Evolutionary conservation across 2,797 vertebrate genomes (phyloP).

Genomic region (Pantherophis vulpinus): DNA sequence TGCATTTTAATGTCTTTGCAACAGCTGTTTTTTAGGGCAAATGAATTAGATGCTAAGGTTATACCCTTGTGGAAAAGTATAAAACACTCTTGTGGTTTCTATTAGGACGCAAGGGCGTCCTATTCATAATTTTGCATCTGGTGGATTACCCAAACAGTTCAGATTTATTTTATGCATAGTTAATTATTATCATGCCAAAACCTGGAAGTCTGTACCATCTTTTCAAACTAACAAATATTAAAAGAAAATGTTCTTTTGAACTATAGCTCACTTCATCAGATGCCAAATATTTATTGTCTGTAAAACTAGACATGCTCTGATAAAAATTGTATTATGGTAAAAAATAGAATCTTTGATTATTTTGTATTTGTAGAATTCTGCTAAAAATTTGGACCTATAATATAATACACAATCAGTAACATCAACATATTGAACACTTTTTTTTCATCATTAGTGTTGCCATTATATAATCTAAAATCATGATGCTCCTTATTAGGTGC

Average conservation of each 20-base stretch:
- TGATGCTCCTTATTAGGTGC: neutral
- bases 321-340: neutral
- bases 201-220: neutral
- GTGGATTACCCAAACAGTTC: neutral
- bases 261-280: neutral
- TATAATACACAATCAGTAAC: neutral
- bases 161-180: neutral
- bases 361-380: neutral
- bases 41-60: neutral
- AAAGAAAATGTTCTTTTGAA: neutral
- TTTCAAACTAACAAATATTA: neutral
- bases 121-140: neutral
- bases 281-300: neutral
- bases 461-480: neutral
- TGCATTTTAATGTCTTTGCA: neutral
- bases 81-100: neutral
- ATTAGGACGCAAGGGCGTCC: neutral
- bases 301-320: neutral
- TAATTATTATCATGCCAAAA: neutral
- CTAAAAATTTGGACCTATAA: neutral
- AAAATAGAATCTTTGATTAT: neutral
- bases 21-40: neutral
- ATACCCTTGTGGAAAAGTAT: neutral
- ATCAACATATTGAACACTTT: neutral
- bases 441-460: neutral